Evolutionary conservation across 2,888 invertebrate genomes (phyloP).

Genomic region (Hedya salicella): DNA sequence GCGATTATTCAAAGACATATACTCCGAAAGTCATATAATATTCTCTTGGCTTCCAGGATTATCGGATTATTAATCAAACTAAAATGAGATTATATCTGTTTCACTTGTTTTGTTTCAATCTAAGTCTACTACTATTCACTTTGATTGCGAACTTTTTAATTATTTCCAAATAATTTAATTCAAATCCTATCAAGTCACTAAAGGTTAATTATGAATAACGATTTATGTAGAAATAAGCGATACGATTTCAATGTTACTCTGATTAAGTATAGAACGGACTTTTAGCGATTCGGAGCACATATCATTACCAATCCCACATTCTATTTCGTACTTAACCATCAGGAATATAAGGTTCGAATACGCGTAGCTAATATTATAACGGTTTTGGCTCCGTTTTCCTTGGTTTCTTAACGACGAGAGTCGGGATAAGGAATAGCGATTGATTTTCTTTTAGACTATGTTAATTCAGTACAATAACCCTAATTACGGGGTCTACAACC

Average conservation of each 20-base stretch:
- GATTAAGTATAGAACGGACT: slow-evolving; percentile 1
- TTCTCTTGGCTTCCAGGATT: no score
- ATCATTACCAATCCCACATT: slow-evolving; percentile 7
- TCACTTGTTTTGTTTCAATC: no score
- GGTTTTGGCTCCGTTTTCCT: slow-evolving; percentile 26
- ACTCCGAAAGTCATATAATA: no score
- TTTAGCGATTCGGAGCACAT: slow-evolving; percentile 8
- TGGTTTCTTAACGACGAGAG: slow-evolving; percentile 26
- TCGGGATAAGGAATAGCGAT: slow-evolving; percentile 31
- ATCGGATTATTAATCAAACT: no score
- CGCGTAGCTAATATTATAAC: background rate
- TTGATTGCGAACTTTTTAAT: no score
- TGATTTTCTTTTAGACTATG: slow-evolving; percentile 31
- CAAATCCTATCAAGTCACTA: no score
- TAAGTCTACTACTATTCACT: no score
- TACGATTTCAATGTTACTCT: background rate
- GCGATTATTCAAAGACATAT: no score
- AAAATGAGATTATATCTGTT: no score
- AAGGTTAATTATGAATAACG: no score
- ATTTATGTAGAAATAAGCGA: slow-evolving; percentile 3
- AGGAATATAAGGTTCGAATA: background rate
- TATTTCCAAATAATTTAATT: no score
- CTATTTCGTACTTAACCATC: background rate
- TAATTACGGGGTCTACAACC: slow-evolving; percentile 54
- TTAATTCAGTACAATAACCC: slow-evolving; percentile 50